Base-by-base conservation (phyloP, 1,140 invertebrate genomes). In the Parasteatoda tepidariorum region DNA sequence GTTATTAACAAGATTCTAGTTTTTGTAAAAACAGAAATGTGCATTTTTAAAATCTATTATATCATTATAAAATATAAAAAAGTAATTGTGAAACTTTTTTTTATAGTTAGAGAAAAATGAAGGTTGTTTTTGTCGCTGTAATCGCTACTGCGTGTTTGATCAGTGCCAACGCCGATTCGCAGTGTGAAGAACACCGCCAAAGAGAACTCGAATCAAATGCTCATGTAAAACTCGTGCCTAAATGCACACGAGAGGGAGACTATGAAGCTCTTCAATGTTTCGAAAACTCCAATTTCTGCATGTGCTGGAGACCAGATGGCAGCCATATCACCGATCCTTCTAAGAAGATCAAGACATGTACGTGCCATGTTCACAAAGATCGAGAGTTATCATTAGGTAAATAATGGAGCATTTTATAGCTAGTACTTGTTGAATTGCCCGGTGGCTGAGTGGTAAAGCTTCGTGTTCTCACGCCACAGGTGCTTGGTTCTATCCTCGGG, bases 271-370 rank as follows among this genome's bases (percentile, higher is more conserved):
- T 84, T 6, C 85, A 85, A 33, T 85, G 85, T 54, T 75, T 76
- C 84, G 18, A 57, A 5, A 48, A 64, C 2, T 55, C 61, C 18
- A 26, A 34, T 15, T 85, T 85, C 55, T 85, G 85, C 59, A 75
- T 74, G 70, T 85, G 85, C 66, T 85, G 85, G 83, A 74, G 74
- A n/a, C 79, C 79, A 9, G 74, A 84, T 18, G 85, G 85, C 3
- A 66, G 34, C 18, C 70, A 67, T 55, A 79, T 85, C 62, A 76
- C 70, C 9, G 38, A 67, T 9, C 81, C 84, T 0, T 85, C 84
- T 28, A 78, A n/a, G 30, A 48, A 61, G 15, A 78, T 84, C 81
- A 84, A 78, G 41, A 64, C 73, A 24, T 85, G 84, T 54, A 30
- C 9, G 2, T 85, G 84, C 48, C 41, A 59, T 54, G 31, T 38